Conservation (phyloP, 1,140 invertebrate species). For the Chironomus tepperi region DNA sequence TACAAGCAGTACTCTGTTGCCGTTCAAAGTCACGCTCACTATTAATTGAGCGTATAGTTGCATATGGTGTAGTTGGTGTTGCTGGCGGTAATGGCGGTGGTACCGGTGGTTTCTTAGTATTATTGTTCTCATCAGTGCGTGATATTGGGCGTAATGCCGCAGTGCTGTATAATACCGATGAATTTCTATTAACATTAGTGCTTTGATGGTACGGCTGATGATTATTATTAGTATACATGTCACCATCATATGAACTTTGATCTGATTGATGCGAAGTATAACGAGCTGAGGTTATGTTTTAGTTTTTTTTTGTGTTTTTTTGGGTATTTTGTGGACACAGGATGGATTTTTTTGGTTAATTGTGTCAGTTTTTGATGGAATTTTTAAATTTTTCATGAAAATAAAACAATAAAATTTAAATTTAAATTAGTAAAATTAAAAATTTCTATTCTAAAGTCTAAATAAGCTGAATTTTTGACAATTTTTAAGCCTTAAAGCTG, state of each 20-base stretch:
- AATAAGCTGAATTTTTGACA: no score
- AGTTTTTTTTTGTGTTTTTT: neutral
- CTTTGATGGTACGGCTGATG: neutral
- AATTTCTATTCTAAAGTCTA: no score
- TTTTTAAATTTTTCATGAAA: neutral
- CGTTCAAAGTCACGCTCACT: constrained; percentile 30
- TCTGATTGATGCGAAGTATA: neutral
- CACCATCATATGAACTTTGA: constrained; percentile 20
- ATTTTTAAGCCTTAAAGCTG: no score
- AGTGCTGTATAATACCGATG: neutral
- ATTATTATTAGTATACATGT: neutral
- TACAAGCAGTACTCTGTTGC: neutral
- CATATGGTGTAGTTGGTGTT: constrained; percentile 33
- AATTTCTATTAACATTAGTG: constrained; percentile 2
- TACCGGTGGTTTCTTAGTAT: constrained; percentile 29
- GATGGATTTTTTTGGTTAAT: neutral
- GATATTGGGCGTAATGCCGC: neutral
- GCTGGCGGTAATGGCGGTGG: constrained; percentile 37
- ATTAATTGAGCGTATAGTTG: constrained; percentile 33
- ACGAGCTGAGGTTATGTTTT: neutral
- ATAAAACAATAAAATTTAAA: neutral
- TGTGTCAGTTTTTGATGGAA: neutral
- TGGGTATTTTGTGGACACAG: neutral
- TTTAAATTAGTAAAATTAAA: neutral
- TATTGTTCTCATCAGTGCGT: constrained; percentile 16